Base-by-base conservation (phyloP, 1,140 invertebrate genomes). In the Calephelis nemesis region DNA sequence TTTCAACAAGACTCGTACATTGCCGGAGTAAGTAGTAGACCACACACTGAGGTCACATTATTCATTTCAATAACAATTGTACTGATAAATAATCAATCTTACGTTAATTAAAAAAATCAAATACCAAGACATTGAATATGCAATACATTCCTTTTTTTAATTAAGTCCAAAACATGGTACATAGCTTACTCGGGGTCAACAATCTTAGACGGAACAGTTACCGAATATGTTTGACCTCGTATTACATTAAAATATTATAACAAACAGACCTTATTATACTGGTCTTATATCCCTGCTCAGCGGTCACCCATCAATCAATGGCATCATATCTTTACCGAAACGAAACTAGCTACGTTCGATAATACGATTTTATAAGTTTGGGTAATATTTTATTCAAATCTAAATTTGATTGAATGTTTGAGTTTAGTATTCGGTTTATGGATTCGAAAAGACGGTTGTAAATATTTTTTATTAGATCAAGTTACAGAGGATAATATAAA, bases 261-360 rank as follows among this genome's bases (percentile, higher is more conserved):
- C 39, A 66, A 19, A 54, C 40, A 54, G 70, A 67, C 48, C 70
- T 54, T 47, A 60, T 58, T 30, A 65, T 47, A 62, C 60, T 72
- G 70, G 58, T 68, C 65, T 50, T 47, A 58, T 69, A 66, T 71
- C 66, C 78, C 78, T 78, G 75, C 80, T 78, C 79, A 82, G 81
- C 85, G 87, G 84, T 85, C 85, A 91, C 87, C 87, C 88, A 91
- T 91, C 88, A 90, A 91, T 91, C 88, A 91, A 91, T 90, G 83
- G 85, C 79, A 90, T 90, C 88, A 90, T 88, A 91, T 89, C 85
- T 81, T 78, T 69, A 79, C 81, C 81, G 81, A 85, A 85, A 85
- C 84, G 77, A 85, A 80, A 82, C 85, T 79, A 78, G 82, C 77
- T 74, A 69, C 75, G 77, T 75, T 78, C 76, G 76, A 82, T 76